A percentile compares a stretch with the other conserved stretches of the same genome.
Conservation (phyloP, 2,113 vertebrate genomes). For the Sterrhoptilus dennistouni region DNA sequence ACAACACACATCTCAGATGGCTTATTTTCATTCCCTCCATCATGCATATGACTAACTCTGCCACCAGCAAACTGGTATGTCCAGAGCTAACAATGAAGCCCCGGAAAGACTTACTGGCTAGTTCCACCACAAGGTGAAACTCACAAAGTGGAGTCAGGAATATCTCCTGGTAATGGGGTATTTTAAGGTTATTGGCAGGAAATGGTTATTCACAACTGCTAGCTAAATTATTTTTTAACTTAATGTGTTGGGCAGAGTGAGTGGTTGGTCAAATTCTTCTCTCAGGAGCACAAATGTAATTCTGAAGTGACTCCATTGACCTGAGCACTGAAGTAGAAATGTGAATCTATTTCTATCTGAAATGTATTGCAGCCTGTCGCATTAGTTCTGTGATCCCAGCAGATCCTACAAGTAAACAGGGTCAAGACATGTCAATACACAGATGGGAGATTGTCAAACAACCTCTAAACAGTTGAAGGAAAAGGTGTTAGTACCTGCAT, state of each 20-base stretch:
- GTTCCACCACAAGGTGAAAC: background rate
- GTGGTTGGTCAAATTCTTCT: background rate
- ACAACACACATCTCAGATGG: background rate
- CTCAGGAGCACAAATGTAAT: background rate
- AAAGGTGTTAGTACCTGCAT: background rate
- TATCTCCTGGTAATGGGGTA: background rate
- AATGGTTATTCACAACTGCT: slow-evolving; percentile 3
- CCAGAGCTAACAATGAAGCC: background rate
- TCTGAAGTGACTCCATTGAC: slow-evolving; percentile 37
- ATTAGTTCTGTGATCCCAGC: slow-evolving; percentile 11
- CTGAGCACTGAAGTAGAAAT: slow-evolving; percentile 47
- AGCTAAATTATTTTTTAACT: slow-evolving; percentile 40
- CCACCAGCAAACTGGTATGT: background rate
- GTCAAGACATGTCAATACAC: background rate
- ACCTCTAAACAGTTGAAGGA: background rate
- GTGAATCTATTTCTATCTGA: slow-evolving; percentile 20
- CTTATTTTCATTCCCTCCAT: background rate
- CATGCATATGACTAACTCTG: background rate
- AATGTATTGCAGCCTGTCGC: background rate
- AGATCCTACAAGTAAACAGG: slow-evolving; percentile 13
- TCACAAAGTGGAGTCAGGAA: background rate
- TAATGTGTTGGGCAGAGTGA: background rate
- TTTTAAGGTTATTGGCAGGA: slow-evolving; percentile 8
- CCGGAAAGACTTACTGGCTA: background rate
- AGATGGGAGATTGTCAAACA: background rate